Percentiles rank a stretch among this genome's conserved stretches.
phyloP scores from a whole-genome alignment of 2,113 vertebrate species.

The Oncorhynchus kisutch region DNA sequence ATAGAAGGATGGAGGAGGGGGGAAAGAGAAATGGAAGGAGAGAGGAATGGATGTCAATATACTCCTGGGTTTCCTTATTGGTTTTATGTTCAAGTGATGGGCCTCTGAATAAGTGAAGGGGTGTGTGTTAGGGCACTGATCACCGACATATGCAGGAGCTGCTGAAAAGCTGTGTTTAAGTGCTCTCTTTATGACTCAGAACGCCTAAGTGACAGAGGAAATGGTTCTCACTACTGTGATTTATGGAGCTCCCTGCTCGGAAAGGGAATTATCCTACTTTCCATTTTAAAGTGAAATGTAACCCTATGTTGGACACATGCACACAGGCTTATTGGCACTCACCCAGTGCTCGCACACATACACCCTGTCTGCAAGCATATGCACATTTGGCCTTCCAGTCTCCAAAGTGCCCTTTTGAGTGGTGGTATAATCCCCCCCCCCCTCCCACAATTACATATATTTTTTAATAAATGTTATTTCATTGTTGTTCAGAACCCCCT shows the following conservation, averaged over 20 bases:
- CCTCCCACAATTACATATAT: too few relatives aligned
- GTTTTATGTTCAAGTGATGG: background rate
- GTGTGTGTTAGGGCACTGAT: background rate
- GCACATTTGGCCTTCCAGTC: too few relatives aligned
- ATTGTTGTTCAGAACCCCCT: too few relatives aligned
- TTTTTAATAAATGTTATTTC: too few relatives aligned
- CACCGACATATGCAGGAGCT: background rate
- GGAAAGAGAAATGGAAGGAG: too few relatives aligned
- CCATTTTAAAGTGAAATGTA: background rate
- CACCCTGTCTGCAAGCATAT: background rate
- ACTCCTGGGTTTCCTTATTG: background rate
- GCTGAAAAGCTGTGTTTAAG: background rate
- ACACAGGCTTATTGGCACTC: background rate
- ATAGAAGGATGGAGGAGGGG: too few relatives aligned
- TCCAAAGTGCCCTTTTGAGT: too few relatives aligned
- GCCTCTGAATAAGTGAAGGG: background rate
- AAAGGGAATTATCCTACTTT: slow-evolving; percentile 22
- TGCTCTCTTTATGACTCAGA: background rate
- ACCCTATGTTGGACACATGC: background rate
- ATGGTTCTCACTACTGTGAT: background rate
- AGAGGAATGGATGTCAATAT: background rate
- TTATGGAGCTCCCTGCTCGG: background rate
- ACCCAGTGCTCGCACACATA: background rate
- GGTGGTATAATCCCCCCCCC: too few relatives aligned
- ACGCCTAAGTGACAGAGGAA: background rate